phyloP scores from a whole-genome alignment of 2,113 vertebrate species.

The Campylomormyrus numenius region DNA sequence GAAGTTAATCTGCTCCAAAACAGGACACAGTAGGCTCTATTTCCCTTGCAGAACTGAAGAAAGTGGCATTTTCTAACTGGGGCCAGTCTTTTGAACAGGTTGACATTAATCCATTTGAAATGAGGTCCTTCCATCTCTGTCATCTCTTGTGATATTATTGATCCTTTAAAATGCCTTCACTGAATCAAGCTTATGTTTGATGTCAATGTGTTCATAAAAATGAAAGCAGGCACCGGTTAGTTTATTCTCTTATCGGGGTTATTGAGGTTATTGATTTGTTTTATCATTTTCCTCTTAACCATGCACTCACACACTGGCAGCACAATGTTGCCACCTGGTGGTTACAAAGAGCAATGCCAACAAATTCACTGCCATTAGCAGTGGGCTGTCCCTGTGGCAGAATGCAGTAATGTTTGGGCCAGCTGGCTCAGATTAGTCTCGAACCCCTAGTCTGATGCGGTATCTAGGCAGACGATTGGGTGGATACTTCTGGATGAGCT shows the following conservation, averaged over 20 bases:
- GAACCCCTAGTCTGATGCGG: neutral
- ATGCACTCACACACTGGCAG: neutral
- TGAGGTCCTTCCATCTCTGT: neutral
- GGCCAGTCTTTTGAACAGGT: neutral
- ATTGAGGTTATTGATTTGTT: neutral
- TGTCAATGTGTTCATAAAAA: neutral
- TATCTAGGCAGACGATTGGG: neutral
- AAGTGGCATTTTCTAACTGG: neutral
- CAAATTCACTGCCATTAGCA: neutral
- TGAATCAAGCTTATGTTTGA: neutral
- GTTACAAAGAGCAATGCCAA: neutral
- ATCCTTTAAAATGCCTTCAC: neutral
- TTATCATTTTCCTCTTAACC: neutral
- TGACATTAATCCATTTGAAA: constrained; percentile 8
- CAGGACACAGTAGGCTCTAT: neutral
- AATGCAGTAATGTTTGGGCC: neutral
- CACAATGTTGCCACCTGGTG: constrained; percentile 11
- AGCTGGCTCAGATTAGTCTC: constrained; percentile 1
- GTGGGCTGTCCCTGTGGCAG: too few relatives aligned
- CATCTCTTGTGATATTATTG: neutral
- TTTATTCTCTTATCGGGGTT: neutral
- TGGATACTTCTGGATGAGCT: neutral
- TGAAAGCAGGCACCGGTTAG: neutral
- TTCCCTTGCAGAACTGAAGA: neutral
- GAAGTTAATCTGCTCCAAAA: neutral